phyloP scores from a whole-genome alignment of 2,797 vertebrate genomes.

The Fistularia commersonii region DNA sequence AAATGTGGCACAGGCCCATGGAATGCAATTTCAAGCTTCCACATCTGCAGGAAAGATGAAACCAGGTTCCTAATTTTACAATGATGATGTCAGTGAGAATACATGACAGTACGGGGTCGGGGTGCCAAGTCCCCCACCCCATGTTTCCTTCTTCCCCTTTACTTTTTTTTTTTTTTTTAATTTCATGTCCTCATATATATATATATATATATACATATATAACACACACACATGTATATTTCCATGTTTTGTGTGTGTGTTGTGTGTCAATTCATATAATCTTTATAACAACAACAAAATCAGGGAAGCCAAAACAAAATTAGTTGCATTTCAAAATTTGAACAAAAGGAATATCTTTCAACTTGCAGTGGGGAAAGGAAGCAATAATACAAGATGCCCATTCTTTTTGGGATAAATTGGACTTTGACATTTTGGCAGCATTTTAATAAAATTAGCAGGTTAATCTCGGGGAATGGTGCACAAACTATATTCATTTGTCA shows the following conservation, averaged over 20 bases:
- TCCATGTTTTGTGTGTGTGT: too few species aligned
- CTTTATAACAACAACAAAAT: too few species aligned
- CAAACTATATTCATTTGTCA: too few species aligned
- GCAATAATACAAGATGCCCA: neutral
- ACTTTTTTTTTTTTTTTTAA: slow-evolving; percentile 1
- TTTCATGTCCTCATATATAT: too few species aligned
- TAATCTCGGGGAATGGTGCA: too few species aligned
- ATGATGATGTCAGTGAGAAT: slow-evolving; percentile 90
- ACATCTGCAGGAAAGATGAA: slow-evolving; percentile 94
- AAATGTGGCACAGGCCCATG: slow-evolving; percentile 91
- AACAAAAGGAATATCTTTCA: slow-evolving; percentile 13
- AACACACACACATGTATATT: too few species aligned
- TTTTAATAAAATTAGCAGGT: too few species aligned
- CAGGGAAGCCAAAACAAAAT: too few species aligned
- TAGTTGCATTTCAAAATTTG: too few species aligned
- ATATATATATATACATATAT: too few species aligned
- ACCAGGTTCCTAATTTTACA: slow-evolving; percentile 90
- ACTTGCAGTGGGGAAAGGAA: slow-evolving; percentile 6
- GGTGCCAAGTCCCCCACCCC: slow-evolving; percentile 70
- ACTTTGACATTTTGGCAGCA: neutral
- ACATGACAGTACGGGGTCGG: slow-evolving; percentile 79
- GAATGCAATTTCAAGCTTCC: slow-evolving; percentile 92
- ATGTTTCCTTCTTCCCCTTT: slow-evolving; percentile 30
- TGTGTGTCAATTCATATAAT: too few species aligned
- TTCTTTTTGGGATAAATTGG: neutral